A percentile compares a stretch with the other conserved stretches of the same genome.
phyloP scores from a whole-genome alignment of 2,797 vertebrate species.

The Okamejei kenojei region DNA sequence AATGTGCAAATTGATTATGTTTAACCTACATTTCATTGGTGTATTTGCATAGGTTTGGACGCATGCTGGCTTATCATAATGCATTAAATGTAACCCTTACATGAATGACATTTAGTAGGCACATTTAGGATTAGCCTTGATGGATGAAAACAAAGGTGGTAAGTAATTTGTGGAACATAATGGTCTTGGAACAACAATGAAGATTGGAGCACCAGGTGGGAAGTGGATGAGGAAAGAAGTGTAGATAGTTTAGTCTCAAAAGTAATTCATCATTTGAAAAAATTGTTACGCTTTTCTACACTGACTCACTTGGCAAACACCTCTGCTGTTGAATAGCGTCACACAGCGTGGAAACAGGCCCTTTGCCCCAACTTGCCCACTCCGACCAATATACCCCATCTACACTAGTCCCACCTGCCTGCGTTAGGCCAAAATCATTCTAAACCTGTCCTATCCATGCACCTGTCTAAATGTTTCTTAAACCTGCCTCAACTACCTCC shows the following conservation, averaged over 20 bases:
- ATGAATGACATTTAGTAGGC: not conserved
- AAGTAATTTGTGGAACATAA: not conserved
- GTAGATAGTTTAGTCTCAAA: not conserved
- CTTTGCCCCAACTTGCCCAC: too few relatives aligned
- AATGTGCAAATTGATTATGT: not conserved
- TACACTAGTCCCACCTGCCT: too few relatives aligned
- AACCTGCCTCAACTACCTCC: too few relatives aligned
- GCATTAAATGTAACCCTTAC: not conserved
- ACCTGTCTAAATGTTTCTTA: too few relatives aligned
- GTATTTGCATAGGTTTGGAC: not conserved
- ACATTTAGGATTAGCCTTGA: not conserved
- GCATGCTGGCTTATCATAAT: not conserved
- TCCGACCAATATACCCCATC: too few relatives aligned
- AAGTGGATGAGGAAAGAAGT: not conserved
- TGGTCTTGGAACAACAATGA: not conserved
- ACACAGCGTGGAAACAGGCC: too few relatives aligned
- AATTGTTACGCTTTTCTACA: not conserved
- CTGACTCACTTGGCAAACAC: too few relatives aligned
- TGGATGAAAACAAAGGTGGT: not conserved
- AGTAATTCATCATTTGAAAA: not conserved
- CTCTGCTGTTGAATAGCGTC: too few relatives aligned
- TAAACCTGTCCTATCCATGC: too few relatives aligned
- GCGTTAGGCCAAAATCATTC: too few relatives aligned
- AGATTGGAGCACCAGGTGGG: not conserved
- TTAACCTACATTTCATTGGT: not conserved